Percentiles rank a stretch among this genome's conserved stretches.
Conservation (phyloP, 2,888 invertebrate genomes). For the Thymelicus sylvestris region DNA sequence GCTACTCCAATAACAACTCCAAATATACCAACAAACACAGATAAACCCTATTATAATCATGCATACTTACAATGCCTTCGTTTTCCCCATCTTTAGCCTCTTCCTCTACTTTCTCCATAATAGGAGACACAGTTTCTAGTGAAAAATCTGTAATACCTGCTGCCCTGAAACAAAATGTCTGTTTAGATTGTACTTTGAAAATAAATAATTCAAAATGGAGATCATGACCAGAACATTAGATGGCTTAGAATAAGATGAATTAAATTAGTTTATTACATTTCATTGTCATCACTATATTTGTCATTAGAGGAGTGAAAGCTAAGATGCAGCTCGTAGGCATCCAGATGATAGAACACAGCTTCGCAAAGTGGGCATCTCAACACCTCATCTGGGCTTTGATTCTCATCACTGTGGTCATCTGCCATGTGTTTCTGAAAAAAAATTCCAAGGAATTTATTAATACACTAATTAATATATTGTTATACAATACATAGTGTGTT, state of each 20-base stretch:
- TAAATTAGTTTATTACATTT: conserved; percentile 55
- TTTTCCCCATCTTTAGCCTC: conserved; percentile 34
- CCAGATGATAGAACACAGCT: conserved; percentile 86
- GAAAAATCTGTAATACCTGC: conserved; percentile 68
- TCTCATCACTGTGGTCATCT: conserved; percentile 82
- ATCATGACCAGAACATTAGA: neutral
- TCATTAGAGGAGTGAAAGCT: conserved; percentile 86
- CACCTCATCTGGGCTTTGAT: conserved; percentile 82
- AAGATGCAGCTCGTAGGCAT: conserved; percentile 87
- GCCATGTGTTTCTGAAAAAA: conserved; percentile 78
- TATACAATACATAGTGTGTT: too few species aligned
- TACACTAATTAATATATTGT: too few species aligned
- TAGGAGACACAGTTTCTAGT: conserved; percentile 73
- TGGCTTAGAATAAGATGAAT: neutral
- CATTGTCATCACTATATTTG: conserved; percentile 85
- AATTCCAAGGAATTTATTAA: neutral
- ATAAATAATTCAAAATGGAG: neutral
- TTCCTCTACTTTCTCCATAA: conserved; percentile 68
- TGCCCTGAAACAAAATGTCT: conserved; percentile 53
- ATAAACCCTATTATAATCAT: neutral
- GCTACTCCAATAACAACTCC: too few species aligned
- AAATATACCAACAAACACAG: too few species aligned
- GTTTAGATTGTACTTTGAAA: neutral
- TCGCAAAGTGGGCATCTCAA: conserved; percentile 87
- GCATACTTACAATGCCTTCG: conserved; percentile 40